These are phyloP conservation scores for Rhabditoides inermis DNA, from an alignment of 2,888 invertebrate genomes.

Conservation along the genomic window DNA sequence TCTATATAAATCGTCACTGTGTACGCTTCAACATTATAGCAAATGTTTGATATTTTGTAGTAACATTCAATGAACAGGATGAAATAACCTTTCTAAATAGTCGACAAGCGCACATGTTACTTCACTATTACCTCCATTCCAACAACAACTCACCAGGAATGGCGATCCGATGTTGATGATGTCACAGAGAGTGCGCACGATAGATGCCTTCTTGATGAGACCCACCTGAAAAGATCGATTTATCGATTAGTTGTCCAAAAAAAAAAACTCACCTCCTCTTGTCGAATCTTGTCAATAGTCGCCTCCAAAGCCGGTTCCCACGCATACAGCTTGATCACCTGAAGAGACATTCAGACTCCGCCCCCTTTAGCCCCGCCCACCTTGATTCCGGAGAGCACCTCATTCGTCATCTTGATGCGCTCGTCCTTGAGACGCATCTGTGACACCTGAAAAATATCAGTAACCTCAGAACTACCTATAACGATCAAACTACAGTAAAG, in stretches of 20 bases:
- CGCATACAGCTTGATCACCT: slow-evolving; percentile 55
- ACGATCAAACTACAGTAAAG: no score
- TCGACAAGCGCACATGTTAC: no score
- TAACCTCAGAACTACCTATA: no score
- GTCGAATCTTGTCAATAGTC: slow-evolving; percentile 25
- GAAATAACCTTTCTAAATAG: no score
- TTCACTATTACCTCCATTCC: no score
- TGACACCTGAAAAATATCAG: slow-evolving; percentile 59
- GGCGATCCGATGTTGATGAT: slow-evolving; percentile 45
- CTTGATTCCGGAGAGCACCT: slow-evolving; percentile 84
- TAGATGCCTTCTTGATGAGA: background rate
- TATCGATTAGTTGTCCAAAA: background rate
- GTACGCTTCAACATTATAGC: no score
- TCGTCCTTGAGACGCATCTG: slow-evolving; percentile 91
- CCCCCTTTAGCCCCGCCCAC: no score
- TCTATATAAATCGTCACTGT: no score
- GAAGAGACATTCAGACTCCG: background rate
- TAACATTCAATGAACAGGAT: no score
- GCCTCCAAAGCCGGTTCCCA: slow-evolving; percentile 56
- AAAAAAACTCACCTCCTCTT: slow-evolving; percentile 6
- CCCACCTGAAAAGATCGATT: background rate
- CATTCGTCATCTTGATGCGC: slow-evolving; percentile 83
- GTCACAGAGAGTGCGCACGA: slow-evolving; percentile 37
- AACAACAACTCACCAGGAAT: slow-evolving; percentile 31
- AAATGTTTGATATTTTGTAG: background rate